These are phyloP conservation scores for Onthophagus taurus DNA, from an alignment of 1,140 invertebrate species.

Conservation along the genomic window DNA sequence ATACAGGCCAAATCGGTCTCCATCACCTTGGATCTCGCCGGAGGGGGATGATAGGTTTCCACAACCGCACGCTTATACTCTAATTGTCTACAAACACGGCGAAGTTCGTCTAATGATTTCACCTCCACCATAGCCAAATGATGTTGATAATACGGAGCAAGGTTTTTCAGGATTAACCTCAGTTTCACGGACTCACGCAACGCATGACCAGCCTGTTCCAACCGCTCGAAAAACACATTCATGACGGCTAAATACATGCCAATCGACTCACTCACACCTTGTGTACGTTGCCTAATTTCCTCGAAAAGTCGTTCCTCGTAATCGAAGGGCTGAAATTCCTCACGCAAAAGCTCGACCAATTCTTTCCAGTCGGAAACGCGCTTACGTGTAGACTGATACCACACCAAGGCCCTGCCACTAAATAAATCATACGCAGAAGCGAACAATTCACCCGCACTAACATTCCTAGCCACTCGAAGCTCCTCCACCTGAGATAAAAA, in stretches of 20 bases:
- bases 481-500: conserved; percentile 27
- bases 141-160: conserved; percentile 27
- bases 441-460: conserved; percentile 17
- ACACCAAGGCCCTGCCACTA: neutral
- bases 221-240: conserved; percentile 29
- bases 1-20: too few species aligned
- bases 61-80: too few species aligned
- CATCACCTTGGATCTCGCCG: too few species aligned
- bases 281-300: conserved; percentile 26
- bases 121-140: conserved; percentile 12
- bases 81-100: conserved; percentile 5
- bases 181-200: conserved; percentile 24
- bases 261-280: conserved; percentile 25
- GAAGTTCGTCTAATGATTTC: conserved; percentile 5
- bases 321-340: conserved; percentile 19
- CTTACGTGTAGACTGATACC: neutral
- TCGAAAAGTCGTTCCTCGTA: conserved; percentile 28
- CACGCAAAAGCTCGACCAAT: conserved; percentile 3
- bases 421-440: conserved; percentile 8
- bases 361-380: neutral
- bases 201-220: too few species aligned
- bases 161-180: conserved; percentile 26
- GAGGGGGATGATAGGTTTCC: too few species aligned
- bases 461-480: conserved; percentile 18
- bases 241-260: conserved; percentile 26